phyloP scores from a whole-genome alignment of 92 coral and sea anemone species.

The Parazoanthus darwini region DNA sequence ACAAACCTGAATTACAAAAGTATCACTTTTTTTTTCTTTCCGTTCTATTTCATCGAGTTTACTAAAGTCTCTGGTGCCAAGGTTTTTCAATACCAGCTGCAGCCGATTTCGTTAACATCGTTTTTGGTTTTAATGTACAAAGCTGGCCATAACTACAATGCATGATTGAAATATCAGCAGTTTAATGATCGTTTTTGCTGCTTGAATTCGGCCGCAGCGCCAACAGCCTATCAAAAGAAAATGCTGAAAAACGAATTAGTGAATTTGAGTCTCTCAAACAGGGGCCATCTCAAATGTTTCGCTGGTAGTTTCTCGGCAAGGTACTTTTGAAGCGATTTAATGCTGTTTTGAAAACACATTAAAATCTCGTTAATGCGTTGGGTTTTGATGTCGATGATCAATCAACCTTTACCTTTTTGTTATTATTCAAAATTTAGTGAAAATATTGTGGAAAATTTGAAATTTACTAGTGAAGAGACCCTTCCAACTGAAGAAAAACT shows the following conservation, averaged over 20 bases:
- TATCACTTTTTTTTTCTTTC: no score
- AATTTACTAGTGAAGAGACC: neutral
- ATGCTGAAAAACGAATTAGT: neutral
- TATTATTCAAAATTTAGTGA: no score
- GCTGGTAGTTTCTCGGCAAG: neutral
- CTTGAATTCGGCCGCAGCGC: neutral
- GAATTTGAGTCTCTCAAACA: neutral
- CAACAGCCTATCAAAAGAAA: neutral
- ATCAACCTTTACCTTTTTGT: no score
- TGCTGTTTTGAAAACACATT: conserved; percentile 11
- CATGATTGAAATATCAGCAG: no score
- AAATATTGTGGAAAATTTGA: neutral
- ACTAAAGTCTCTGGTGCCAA: neutral
- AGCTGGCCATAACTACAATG: no score
- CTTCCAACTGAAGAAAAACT: neutral
- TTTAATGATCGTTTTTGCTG: neutral
- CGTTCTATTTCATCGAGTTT: no score
- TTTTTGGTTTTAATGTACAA: no score
- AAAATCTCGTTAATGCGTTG: neutral
- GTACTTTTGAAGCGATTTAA: conserved; percentile 1
- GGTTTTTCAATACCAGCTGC: neutral
- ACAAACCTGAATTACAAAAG: neutral
- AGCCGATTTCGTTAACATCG: no score
- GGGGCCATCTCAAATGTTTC: neutral
- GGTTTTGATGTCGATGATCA: neutral